phyloP scores from a whole-genome alignment of 2,113 vertebrate species.

The Ginglymostoma cirratum region DNA sequence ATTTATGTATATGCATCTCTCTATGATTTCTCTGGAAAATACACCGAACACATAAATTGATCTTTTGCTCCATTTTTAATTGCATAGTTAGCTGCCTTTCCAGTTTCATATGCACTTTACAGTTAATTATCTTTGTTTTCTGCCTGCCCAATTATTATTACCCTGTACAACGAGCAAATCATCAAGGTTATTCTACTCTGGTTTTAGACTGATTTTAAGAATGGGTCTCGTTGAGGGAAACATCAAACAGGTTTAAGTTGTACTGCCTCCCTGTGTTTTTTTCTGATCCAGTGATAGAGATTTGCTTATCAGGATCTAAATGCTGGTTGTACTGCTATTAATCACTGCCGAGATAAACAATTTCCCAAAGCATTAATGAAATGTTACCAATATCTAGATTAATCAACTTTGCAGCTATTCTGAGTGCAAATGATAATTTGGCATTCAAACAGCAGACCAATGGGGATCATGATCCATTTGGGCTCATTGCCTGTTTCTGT shows the following conservation, averaged over 20 bases:
- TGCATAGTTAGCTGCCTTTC: neutral
- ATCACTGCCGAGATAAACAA: neutral
- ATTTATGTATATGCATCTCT: constrained; percentile 25
- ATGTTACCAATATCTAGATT: neutral
- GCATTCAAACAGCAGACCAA: neutral
- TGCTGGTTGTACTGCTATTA: neutral
- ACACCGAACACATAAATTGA: constrained; percentile 24
- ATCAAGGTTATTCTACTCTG: neutral
- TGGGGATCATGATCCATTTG: neutral
- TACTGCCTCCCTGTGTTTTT: neutral
- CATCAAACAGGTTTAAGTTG: neutral
- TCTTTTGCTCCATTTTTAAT: constrained; percentile 1
- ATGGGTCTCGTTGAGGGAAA: neutral
- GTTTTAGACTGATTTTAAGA: neutral
- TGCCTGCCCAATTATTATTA: neutral
- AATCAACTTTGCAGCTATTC: neutral
- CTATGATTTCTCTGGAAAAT: constrained; percentile 28
- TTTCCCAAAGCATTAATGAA: neutral
- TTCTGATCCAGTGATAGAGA: neutral
- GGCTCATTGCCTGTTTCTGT: neutral
- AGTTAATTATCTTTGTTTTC: constrained; percentile 17
- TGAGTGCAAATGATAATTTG: neutral
- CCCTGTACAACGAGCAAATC: neutral
- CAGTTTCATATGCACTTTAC: constrained; percentile 11
- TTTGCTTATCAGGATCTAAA: neutral